phyloP scores from a whole-genome alignment of 2,113 vertebrate genomes.

The Heliornis fulica region DNA sequence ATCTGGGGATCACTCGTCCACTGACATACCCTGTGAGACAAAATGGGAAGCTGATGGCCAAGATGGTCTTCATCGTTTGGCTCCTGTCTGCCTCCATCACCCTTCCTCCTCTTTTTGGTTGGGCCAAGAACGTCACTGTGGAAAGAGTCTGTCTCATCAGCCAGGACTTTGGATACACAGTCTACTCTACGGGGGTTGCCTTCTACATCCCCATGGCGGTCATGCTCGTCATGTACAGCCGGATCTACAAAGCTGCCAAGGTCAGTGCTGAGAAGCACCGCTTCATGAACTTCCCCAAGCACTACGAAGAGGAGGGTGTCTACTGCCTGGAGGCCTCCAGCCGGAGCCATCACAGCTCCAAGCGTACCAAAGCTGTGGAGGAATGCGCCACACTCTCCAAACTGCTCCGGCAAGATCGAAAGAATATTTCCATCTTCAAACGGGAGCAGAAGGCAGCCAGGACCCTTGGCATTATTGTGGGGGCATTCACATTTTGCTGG shows the following conservation, averaged over 20 bases:
- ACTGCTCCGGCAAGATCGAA: constrained; percentile 70
- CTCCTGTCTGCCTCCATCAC: constrained; percentile 77
- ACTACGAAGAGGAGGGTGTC: constrained; percentile 40
- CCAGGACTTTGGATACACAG: constrained; percentile 77
- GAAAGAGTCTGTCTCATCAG: constrained; percentile 76
- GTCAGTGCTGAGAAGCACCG: constrained; percentile 73
- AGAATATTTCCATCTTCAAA: constrained; percentile 81
- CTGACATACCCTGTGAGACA: constrained; percentile 72
- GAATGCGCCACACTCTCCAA: constrained; percentile 73
- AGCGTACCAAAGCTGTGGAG: constrained; percentile 56
- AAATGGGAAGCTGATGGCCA: constrained; percentile 76
- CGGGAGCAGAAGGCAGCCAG: constrained; percentile 76
- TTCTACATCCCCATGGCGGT: constrained; percentile 78
- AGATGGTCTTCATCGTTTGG: constrained; percentile 77
- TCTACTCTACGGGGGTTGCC: constrained; percentile 76
- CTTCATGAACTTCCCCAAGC: constrained; percentile 69
- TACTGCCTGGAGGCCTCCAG: constrained; percentile 61
- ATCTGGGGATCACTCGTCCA: constrained; percentile 73
- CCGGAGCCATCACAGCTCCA: constrained; percentile 45
- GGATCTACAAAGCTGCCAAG: constrained; percentile 76
- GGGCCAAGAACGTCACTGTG: constrained; percentile 74
- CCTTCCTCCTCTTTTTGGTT: constrained; percentile 73
- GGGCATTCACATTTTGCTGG: constrained; percentile 76
- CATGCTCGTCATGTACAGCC: constrained; percentile 77
- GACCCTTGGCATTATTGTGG: constrained; percentile 75